phyloP scores from a whole-genome alignment of 2,888 invertebrate species.

The Meiosimyza platycephala region DNA sequence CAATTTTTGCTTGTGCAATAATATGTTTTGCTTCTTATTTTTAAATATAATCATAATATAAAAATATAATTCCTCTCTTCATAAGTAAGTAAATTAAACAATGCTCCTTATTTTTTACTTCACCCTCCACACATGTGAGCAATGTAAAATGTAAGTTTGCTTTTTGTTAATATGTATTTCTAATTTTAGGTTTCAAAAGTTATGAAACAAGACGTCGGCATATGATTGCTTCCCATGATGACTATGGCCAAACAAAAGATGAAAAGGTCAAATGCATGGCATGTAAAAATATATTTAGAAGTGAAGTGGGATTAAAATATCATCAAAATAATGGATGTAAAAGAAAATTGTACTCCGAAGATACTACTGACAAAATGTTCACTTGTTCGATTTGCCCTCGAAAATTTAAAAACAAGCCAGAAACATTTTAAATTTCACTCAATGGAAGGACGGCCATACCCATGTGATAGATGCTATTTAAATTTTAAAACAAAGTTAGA shows the following conservation, averaged over 20 bases:
- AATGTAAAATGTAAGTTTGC: too few relatives aligned
- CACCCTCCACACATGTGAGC: too few relatives aligned
- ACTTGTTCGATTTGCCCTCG: conserved; percentile 32
- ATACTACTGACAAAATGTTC: conserved; percentile 17
- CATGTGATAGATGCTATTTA: conserved; percentile 27
- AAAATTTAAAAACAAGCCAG: conserved; percentile 25
- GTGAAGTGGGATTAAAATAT: conserved; percentile 11
- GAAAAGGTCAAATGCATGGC: conserved; percentile 13
- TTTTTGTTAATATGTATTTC: too few relatives aligned
- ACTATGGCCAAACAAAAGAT: conserved; percentile 17
- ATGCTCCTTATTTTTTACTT: too few relatives aligned
- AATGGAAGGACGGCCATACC: conserved; percentile 23
- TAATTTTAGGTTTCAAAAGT: conserved; percentile 22
- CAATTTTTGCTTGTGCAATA: too few relatives aligned
- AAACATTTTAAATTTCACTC: conserved; percentile 25
- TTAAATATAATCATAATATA: too few relatives aligned
- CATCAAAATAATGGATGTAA: conserved; percentile 26
- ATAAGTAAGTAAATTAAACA: too few relatives aligned
- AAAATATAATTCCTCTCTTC: too few relatives aligned
- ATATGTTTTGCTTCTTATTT: too few relatives aligned
- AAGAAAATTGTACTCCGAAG: neutral
- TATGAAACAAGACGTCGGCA: conserved; percentile 24
- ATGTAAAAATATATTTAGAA: conserved; percentile 26
- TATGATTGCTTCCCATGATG: conserved; percentile 1
- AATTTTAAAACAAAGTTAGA: conserved; percentile 17